Base-by-base conservation (phyloP, 1,140 invertebrate species). In the Epicauta chinensis region DNA sequence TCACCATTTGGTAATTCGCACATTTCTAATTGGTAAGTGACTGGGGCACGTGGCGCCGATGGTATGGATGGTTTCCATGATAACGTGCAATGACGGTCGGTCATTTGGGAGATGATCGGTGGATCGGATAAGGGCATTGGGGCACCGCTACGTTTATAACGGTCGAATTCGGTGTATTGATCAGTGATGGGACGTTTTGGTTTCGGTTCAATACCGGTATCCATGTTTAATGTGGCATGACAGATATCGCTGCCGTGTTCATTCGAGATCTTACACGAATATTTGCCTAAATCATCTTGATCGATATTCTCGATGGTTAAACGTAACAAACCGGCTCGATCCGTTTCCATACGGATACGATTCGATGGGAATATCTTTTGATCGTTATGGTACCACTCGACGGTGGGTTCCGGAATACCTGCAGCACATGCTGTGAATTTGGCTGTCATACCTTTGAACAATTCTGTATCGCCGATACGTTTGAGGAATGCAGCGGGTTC, bases 1-100 rank as follows among this genome's bases (percentile, higher is more conserved):
- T 93, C 87, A 38, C 91, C 85, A 64, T 91, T 82, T 12, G 93
- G 89, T 43, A 87, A 75, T 64, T 93, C 88, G 63, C 84, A 86
- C 86, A 94, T 95, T 76, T 98, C 93, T 36, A 98, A 74, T 66
- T 89, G 82, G 64, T 98, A 98, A 3, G 92, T 96, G 14, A 94
- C 89, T 0, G 92, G 92, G 53, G 83, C 77, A 34, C 87, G 74
- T 0, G 89, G 85, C 17, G 82, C 82, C 50, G 84, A 76, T 0
- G 90, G 87, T 16, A 93, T 84, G 3, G 91, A 93, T 2, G 93
- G 91, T 59, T 86, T 87, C 94, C 93, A 98, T 0, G 87, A 89
- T 6, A 97, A 72, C 0, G 91, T 91, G 13, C 93, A 76, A 43
- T 84, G 80, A 4, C 87, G 77, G 62, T 93, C 91, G 45, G 85